Conservation (phyloP, 2,888 invertebrate species). For the Physocephala rufipes region DNA sequence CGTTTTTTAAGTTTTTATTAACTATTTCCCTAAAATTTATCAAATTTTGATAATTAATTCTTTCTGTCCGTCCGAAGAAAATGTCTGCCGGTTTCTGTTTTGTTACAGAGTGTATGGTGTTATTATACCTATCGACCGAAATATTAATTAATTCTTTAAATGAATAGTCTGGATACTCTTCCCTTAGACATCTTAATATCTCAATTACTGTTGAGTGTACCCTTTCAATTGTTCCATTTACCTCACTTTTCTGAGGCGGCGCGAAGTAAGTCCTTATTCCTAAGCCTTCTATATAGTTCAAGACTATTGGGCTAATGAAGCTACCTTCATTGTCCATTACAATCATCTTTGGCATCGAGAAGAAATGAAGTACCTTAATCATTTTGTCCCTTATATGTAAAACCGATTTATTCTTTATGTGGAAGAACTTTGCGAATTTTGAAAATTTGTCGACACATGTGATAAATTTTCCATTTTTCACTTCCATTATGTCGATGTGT, state of each 20-base stretch:
- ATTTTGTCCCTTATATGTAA: constrained; percentile 41
- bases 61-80: constrained; percentile 35
- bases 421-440: constrained; percentile 43
- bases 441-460: constrained; percentile 40
- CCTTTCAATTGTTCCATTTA: constrained; percentile 35
- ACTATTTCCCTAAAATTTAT: no score
- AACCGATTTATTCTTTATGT: constrained; percentile 37
- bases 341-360: constrained; percentile 38
- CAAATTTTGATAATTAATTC: background rate
- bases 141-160: constrained; percentile 34
- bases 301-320: constrained; percentile 21
- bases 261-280: constrained; percentile 4
- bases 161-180: constrained; percentile 28
- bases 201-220: constrained; percentile 43
- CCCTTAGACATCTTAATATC: constrained; percentile 41
- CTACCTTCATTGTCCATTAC: constrained; percentile 42
- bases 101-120: constrained; percentile 42
- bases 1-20: no score
- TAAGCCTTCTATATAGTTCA: constrained; percentile 14
- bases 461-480: constrained; percentile 40
- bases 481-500: constrained; percentile 40
- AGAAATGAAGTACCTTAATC: constrained; percentile 40
- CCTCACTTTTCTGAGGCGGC: constrained; percentile 2
- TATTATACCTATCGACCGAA: constrained; percentile 44
- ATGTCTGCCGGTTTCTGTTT: constrained; percentile 40